Evolutionary conservation across 2,888 invertebrate species (phyloP), one percentile per base, ranked within the genome.

Genomic region (Euphydryas editha): DNA sequence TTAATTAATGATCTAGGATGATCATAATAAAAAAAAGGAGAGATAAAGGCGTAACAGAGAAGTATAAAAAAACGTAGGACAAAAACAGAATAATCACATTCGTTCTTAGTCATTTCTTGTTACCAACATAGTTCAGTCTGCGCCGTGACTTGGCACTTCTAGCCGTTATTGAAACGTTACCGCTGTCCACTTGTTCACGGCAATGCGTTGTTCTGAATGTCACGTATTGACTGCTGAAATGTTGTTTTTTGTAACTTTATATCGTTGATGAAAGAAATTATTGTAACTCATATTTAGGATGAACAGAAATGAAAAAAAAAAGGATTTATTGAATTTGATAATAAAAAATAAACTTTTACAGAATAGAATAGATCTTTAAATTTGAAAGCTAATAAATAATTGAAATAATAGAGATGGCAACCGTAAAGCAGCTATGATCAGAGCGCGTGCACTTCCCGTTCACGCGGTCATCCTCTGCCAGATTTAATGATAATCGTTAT

Each of bases 401-500:
- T 37, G 4, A 21, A 39, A 17, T 21, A 60, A 24, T 36, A 37
- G 36, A 44, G 21, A 42, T 55, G 47, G 49, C 46, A 58, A 54
- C 36, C 47, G 59, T 30, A 57, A 54, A 60, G 59, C 47, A 36
- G 59, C 56, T 47, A 62, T 68, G 72, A 76, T 71, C 71, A 72
- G 71, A 69, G 69, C 76, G 76, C 73, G 78, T 74, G 81, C 78
- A 83, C 80, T 85, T 82, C 83, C 83, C 81, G 80, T 81, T 78
- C 77, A 78, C 72, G 74, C 77, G 76, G 75, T 81, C 81, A 78
- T 78, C 77, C 77, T 76, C 78, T 72, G 80, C 83, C 84, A 84
- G 86, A 86, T 87, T 83, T 85, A 83, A 85, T 85, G 88, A 88
- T 89, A 89, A 90, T 90, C 88, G 86, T 89, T 90, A 90, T 89